Evolutionary conservation across 2,888 invertebrate genomes (phyloP).

Genomic region (Tipula confusa): DNA sequence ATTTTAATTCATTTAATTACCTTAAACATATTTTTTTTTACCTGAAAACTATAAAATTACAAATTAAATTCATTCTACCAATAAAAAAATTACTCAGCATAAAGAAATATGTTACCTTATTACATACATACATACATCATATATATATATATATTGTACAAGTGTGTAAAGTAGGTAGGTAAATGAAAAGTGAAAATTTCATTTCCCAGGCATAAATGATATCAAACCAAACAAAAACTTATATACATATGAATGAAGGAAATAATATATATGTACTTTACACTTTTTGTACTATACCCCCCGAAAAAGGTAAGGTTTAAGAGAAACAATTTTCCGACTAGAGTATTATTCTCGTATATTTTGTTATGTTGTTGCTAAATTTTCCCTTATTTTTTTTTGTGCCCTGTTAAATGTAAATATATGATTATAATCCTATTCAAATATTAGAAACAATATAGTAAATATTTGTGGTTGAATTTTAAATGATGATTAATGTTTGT

Average conservation of each 20-base stretch:
- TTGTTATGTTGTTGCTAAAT: background rate
- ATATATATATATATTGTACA: background rate
- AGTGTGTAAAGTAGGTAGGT: background rate
- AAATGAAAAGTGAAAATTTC: background rate
- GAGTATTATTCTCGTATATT: too few species aligned
- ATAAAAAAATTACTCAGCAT: background rate
- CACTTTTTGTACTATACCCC: background rate
- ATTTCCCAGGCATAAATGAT: background rate
- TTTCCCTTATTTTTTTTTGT: background rate
- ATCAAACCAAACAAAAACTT: background rate
- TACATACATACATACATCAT: background rate
- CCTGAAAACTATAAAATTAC: background rate
- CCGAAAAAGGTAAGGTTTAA: background rate
- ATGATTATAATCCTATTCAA: conserved; percentile 9
- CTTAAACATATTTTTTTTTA: background rate
- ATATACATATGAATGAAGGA: background rate
- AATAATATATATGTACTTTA: background rate
- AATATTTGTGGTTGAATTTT: conserved; percentile 25
- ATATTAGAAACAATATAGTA: conserved; percentile 12
- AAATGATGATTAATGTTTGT: conserved; percentile 25
- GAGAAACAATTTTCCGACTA: background rate
- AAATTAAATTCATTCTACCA: background rate
- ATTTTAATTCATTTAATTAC: background rate
- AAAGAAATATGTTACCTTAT: background rate
- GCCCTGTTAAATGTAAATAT: background rate